phyloP scores from a whole-genome alignment of 2,888 invertebrate genomes.

The Erebia ligea region DNA sequence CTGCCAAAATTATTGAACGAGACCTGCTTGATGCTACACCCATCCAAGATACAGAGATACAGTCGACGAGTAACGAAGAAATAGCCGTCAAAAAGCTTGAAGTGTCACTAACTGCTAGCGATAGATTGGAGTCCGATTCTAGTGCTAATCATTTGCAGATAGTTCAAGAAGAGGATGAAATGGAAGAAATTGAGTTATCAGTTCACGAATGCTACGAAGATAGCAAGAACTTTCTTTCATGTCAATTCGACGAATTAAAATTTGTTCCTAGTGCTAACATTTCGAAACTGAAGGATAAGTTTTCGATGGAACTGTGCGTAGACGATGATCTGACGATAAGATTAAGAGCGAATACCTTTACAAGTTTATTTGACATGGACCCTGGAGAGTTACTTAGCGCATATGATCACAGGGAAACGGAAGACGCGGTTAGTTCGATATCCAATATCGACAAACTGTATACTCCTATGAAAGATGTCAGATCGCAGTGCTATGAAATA shows the following conservation, averaged over 20 bases:
- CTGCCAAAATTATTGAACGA: constrained; percentile 74
- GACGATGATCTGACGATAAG: constrained; percentile 67
- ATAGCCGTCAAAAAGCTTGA: constrained; percentile 17
- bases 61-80: constrained; percentile 33
- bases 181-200: constrained; percentile 65
- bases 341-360: constrained; percentile 63
- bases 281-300: constrained; percentile 67
- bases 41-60: constrained; percentile 39
- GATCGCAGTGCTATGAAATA: constrained; percentile 66
- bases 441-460: constrained; percentile 61
- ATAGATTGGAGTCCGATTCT: constrained; percentile 44
- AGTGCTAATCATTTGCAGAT: constrained; percentile 49
- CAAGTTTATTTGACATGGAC: constrained; percentile 54
- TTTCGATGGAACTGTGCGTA: constrained; percentile 71
- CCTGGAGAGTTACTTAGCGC: constrained; percentile 44
- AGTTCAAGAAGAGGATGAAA: constrained; percentile 54
- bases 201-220: constrained; percentile 64
- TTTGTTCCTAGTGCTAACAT: constrained; percentile 44
- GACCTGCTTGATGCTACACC: constrained; percentile 67
- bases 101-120: constrained; percentile 31
- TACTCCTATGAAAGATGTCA: constrained; percentile 69
- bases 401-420: constrained; percentile 62
- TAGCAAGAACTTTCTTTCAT: constrained; percentile 59
- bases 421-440: constrained; percentile 68
- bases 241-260: constrained; percentile 54